These are phyloP conservation scores for Cuniculus paca DNA, from an alignment of 2,797 vertebrate species.

Conservation along the genomic window DNA sequence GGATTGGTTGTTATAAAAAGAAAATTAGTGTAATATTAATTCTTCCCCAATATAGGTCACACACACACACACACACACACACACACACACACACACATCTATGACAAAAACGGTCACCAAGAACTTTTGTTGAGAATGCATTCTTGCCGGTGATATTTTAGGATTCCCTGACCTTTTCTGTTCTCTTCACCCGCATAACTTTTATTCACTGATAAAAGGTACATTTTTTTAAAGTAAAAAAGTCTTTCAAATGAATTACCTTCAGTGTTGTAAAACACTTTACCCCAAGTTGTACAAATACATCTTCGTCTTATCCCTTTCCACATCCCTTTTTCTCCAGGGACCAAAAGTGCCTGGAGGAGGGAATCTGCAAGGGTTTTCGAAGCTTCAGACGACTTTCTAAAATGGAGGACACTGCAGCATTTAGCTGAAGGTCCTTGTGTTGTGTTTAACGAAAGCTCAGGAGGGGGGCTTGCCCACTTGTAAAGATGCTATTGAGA, in stretches of 20 bases:
- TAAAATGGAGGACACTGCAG: constrained; percentile 60
- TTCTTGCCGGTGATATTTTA: background rate
- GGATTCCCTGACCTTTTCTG: no score
- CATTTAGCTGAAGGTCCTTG: constrained; percentile 55
- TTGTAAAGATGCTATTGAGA: constrained; percentile 71
- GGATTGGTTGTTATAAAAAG: constrained; percentile 53
- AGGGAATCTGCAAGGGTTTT: constrained; percentile 38
- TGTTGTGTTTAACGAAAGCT: constrained; percentile 50
- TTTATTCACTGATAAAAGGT: constrained; percentile 54
- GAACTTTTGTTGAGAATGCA: background rate
- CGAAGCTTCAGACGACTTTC: constrained; percentile 59
- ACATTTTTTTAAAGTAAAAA: constrained; percentile 53
- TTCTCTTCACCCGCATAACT: background rate
- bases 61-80: background rate
- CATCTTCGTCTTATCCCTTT: constrained; percentile 7
- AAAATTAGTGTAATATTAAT: constrained; percentile 56
- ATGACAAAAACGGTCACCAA: background rate
- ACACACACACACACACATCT: background rate
- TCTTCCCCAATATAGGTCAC: background rate
- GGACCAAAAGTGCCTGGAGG: background rate
- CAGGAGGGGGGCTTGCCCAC: constrained; percentile 60
- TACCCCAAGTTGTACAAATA: background rate
- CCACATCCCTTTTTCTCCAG: background rate
- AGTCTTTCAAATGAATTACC: constrained; percentile 13
- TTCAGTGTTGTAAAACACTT: background rate